Evolutionary conservation across 53 echinoderm and acorn worm genomes (phyloP), one percentile per base, ranked within the genome.

Genomic region (Henricia sp.): DNA sequence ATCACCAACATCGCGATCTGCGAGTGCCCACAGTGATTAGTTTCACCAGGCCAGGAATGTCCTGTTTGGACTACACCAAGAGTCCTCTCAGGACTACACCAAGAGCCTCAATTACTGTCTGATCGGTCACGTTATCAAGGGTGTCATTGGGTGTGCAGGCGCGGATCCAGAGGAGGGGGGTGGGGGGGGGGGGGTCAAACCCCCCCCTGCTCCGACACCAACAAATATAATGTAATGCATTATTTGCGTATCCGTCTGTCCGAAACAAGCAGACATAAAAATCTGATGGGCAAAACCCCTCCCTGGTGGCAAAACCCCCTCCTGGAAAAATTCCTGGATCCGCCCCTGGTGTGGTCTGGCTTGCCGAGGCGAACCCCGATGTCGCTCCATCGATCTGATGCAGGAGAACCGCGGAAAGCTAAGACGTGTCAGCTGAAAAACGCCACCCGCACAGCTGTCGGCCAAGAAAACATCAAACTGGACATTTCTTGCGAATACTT

Each of bases 71-170:
- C n/a, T n/a, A n/a, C n/a, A n/a, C n/a, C 37, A 55, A 40, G 25
- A 3, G 40, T 2, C 21, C 3, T 24, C 9, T 37, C 37, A 6
- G 24, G 56, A 41, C 58, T 52, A 26, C 40, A 14, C 56, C 16
- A 23, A 40, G 4, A n/a, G n/a, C n/a, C n/a, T n/a, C n/a, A n/a
- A n/a, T n/a, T 0, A 9, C 11, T 39, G 75, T 40, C 4, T 75
- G 29, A 41, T 39, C 19, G 58, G 29, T 39, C 75, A 40, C 26
- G 20, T 57, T 26, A 75, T 75, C 57, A 75, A 57, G 75, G 40
- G 58, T 40, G 16, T 75, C 5, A 19, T 17, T 17, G 19, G n/a
- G 56, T 40, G 41, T 40, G 75, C 56, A 24, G 21, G 37, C 42
- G 10, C 38, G 56, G 39, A n/a, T n/a, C n/a, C n/a, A n/a, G n/a